A percentile compares a stretch with the other conserved stretches of the same genome.
phyloP scores from a whole-genome alignment of 1,140 invertebrate species.

The Leptinotarsa defecta region DNA sequence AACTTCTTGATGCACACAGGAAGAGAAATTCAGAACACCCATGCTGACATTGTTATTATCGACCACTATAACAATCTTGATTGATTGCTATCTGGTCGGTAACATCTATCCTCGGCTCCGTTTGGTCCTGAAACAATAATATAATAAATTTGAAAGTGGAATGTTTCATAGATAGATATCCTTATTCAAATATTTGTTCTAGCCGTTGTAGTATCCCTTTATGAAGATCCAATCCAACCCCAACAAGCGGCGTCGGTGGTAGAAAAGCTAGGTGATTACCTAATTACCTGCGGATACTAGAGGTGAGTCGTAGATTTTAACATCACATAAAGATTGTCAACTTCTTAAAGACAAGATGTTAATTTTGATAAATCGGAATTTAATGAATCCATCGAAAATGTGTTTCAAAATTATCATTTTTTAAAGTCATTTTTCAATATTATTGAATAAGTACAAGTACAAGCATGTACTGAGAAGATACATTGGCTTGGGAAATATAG shows the following conservation, averaged over 20 bases:
- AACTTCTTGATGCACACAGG: slow-evolving; percentile 37
- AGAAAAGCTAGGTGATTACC: slow-evolving; percentile 94
- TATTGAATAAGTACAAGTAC: too few relatives aligned
- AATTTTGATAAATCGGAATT: too few relatives aligned
- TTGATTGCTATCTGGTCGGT: slow-evolving; percentile 11
- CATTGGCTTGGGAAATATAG: too few relatives aligned
- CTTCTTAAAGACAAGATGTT: too few relatives aligned
- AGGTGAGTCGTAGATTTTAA: slow-evolving; percentile 47
- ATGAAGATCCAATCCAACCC: slow-evolving; percentile 92
- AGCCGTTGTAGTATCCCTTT: slow-evolving; percentile 90
- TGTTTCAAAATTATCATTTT: too few relatives aligned
- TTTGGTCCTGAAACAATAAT: slow-evolving; percentile 17
- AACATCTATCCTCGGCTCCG: slow-evolving; percentile 32
- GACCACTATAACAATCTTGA: slow-evolving; percentile 7
- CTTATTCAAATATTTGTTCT: slow-evolving; percentile 51
- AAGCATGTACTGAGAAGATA: too few relatives aligned
- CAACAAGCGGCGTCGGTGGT: slow-evolving; percentile 92
- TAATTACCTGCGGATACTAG: slow-evolving; percentile 93
- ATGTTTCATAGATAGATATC: not conserved
- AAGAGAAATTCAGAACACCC: slow-evolving; percentile 34
- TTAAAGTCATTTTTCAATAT: too few relatives aligned
- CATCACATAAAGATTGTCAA: too few relatives aligned
- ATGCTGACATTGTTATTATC: slow-evolving; percentile 31
- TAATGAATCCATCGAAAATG: too few relatives aligned
- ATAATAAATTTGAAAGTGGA: not conserved